Evolutionary conservation across 2,113 vertebrate species (phyloP).

Genomic region (Scopus umbretta): DNA sequence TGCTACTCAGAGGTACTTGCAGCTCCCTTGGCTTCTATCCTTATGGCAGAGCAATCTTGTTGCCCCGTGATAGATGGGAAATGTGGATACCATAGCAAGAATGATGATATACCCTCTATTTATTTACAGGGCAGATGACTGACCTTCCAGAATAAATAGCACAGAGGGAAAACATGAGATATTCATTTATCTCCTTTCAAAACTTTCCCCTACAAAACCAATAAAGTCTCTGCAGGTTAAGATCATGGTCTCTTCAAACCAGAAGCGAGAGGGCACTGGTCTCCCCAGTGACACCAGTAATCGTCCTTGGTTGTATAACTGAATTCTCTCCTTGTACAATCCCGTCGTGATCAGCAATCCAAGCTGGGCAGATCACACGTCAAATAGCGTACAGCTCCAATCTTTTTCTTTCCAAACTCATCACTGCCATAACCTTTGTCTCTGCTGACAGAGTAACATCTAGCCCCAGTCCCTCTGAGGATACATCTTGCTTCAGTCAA

Average conservation of each 20-base stretch:
- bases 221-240: not conserved
- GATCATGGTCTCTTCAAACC: not conserved
- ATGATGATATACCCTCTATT: not conserved
- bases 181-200: not conserved
- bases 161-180: not conserved
- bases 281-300: not conserved
- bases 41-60: not conserved
- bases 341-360: not conserved
- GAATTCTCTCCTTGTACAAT: not conserved
- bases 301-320: not conserved
- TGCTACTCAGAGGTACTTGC: not conserved
- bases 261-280: not conserved
- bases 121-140: not conserved
- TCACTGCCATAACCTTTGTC: not conserved
- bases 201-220: not conserved
- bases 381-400: not conserved
- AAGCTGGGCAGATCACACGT: not conserved
- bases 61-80: not conserved
- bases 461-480: not conserved
- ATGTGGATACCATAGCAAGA: not conserved
- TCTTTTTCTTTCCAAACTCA: not conserved
- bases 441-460: not conserved
- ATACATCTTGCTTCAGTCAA: not conserved
- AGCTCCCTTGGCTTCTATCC: not conserved
- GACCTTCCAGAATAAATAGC: not conserved